A percentile compares a stretch with the other conserved stretches of the same genome.
Evolutionary conservation across 2,888 invertebrate species (phyloP).

Genomic region (Melipona beecheii): DNA sequence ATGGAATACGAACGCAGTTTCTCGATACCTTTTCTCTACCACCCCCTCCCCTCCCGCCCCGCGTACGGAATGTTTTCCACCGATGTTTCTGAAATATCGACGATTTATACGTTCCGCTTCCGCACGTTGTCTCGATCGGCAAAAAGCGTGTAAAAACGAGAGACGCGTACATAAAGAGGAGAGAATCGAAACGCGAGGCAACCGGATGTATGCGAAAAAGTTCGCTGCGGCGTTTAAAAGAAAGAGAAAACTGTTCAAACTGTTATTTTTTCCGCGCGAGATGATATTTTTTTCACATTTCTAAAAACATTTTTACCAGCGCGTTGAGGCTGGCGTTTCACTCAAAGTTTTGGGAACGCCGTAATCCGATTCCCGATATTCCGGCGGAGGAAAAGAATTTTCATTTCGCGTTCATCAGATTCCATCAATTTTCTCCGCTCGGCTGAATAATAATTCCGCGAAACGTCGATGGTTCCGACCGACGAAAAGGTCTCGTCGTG

Average conservation of each 20-base stretch:
- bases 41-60: background rate
- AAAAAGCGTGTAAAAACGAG: background rate
- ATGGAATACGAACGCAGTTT: conserved; percentile 8
- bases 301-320: background rate
- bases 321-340: no score
- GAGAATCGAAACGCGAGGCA: no score
- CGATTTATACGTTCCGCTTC: background rate
- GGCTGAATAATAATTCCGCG: background rate
- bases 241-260: no score
- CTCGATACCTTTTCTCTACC: background rate
- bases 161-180: background rate
- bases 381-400: background rate
- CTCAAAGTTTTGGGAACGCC: background rate
- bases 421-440: background rate
- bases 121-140: background rate
- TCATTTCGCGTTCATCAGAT: background rate
- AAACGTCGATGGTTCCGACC: background rate
- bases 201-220: no score
- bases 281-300: no score
- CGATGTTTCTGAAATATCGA: background rate
- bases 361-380: background rate
- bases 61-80: background rate
- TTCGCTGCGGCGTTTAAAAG: no score
- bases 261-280: no score
- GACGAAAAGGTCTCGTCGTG: background rate